Percentiles rank a stretch among this genome's conserved stretches.
Evolutionary conservation across 2,797 vertebrate species (phyloP).

Genomic region (Mergus octosetaceus): DNA sequence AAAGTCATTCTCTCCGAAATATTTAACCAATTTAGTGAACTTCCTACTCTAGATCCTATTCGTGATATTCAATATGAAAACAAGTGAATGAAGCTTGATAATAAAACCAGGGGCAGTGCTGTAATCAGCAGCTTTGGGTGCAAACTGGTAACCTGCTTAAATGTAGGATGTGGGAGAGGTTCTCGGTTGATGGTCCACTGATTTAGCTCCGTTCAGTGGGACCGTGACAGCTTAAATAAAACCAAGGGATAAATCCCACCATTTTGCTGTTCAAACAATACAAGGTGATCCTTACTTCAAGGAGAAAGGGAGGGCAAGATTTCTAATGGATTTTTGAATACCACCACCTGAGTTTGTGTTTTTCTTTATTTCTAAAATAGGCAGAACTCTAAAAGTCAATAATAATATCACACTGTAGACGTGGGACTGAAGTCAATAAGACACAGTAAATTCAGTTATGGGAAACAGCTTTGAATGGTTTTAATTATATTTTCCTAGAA

Average conservation of each 20-base stretch:
- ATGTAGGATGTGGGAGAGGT: neutral
- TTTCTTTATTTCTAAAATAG: conserved; percentile 56
- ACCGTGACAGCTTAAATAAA: neutral
- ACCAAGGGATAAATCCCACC: neutral
- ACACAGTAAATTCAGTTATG: conserved; percentile 53
- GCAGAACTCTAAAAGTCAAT: conserved; percentile 58
- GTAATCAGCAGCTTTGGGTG: neutral
- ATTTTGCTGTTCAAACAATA: conserved; percentile 51
- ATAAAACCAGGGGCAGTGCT: conserved; percentile 43
- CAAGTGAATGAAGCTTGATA: conserved; percentile 62
- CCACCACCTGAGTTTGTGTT: conserved; percentile 18
- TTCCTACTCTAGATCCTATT: conserved; percentile 44
- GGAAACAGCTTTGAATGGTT: conserved; percentile 70
- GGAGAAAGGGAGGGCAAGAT: neutral
- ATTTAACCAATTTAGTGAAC: conserved; percentile 52
- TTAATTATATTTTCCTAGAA: conserved; percentile 81
- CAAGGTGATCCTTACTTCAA: conserved; percentile 8
- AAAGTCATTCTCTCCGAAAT: conserved; percentile 36
- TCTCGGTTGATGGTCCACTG: neutral
- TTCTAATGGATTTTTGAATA: conserved; percentile 36
- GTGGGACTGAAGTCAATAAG: conserved; percentile 52
- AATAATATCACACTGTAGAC: conserved; percentile 42
- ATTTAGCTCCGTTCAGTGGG: neutral
- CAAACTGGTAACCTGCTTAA: conserved; percentile 14
- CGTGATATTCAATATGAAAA: conserved; percentile 23